Evolutionary conservation across 2,797 vertebrate species (phyloP).

Genomic region (Threskiornis aethiopicus): DNA sequence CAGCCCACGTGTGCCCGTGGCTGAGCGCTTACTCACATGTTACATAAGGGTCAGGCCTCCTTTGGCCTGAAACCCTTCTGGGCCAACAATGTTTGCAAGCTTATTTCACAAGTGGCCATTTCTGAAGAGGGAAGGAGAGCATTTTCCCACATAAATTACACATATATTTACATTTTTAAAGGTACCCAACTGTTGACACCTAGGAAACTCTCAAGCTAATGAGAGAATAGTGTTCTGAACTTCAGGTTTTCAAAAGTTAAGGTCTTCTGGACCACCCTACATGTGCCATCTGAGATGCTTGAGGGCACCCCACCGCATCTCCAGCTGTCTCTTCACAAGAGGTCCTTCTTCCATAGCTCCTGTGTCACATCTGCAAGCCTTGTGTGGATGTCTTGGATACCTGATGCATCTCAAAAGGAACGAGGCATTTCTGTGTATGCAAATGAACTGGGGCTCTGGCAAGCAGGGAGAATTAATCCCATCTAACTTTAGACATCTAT

Average conservation of each 20-base stretch:
- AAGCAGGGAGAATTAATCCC: conserved; percentile 6
- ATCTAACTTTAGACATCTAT: conserved; percentile 1
- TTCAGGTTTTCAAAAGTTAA: not conserved
- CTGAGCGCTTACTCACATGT: not conserved
- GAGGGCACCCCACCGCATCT: not conserved
- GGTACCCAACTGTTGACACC: not conserved
- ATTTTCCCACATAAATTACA: not conserved
- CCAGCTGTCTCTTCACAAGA: not conserved
- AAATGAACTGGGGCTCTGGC: not conserved
- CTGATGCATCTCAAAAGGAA: not conserved
- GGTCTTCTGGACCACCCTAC: not conserved
- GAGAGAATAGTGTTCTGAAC: not conserved
- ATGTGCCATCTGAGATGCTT: not conserved
- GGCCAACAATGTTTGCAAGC: not conserved
- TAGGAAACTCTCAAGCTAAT: not conserved
- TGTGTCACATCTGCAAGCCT: not conserved
- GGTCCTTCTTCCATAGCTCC: not conserved
- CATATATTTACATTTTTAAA: not conserved
- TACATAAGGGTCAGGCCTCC: not conserved
- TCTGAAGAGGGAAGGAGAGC: not conserved
- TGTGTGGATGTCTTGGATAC: not conserved
- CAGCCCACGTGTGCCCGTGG: rapidly evolving
- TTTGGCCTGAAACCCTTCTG: not conserved
- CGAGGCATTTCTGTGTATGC: not conserved
- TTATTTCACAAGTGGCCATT: not conserved